Conservation (phyloP, 2,797 vertebrate genomes). For the Masticophis lateralis region DNA sequence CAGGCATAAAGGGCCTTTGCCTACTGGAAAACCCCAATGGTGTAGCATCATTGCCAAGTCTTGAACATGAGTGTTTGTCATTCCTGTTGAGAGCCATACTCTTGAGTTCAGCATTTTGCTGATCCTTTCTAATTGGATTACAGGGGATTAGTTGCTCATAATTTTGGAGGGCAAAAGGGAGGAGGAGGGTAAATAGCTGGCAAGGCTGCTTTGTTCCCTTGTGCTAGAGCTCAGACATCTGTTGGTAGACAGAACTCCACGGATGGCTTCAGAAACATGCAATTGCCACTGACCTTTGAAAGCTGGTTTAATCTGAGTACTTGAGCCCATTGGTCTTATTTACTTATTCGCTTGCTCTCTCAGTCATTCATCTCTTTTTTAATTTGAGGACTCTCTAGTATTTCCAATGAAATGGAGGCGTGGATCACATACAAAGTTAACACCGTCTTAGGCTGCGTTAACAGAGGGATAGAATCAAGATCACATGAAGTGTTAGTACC, state of each 20-base stretch:
- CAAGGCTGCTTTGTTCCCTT: background rate
- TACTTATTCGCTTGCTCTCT: background rate
- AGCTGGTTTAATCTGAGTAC: background rate
- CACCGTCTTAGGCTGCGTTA: background rate
- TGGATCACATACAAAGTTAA: background rate
- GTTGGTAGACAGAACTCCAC: background rate
- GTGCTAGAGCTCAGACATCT: background rate
- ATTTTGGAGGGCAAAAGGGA: constrained; percentile 8
- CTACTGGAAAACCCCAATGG: background rate
- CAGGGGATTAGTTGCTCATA: constrained; percentile 15
- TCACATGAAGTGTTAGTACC: background rate
- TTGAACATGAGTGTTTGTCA: background rate
- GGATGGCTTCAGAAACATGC: background rate
- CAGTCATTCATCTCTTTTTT: background rate
- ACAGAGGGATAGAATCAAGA: background rate
- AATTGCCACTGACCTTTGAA: background rate
- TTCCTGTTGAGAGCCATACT: background rate
- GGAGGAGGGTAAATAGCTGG: background rate
- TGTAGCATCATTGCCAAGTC: background rate
- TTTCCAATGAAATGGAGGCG: background rate
- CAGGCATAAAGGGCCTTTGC: background rate
- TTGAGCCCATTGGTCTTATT: background rate
- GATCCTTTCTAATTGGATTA: constrained; percentile 32
- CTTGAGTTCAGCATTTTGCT: background rate
- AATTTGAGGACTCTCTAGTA: background rate